These are phyloP conservation scores for Echiichthys vipera DNA, from an alignment of 2,797 vertebrate species.

Conservation along the genomic window DNA sequence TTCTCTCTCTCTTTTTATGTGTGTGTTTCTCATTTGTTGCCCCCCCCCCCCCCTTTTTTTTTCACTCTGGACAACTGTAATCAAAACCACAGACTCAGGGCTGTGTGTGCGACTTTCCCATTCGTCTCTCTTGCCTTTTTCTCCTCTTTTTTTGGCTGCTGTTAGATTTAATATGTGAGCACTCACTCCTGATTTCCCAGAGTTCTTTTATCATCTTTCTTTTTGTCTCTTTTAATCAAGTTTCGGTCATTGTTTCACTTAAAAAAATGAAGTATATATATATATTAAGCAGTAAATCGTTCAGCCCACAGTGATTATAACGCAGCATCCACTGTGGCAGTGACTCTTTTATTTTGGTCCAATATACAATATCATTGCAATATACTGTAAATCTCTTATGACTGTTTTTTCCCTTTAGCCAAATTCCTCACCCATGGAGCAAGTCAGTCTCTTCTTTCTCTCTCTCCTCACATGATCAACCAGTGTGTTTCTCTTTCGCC, in stretches of 20 bases:
- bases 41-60: constrained; percentile 31
- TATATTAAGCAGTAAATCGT: background rate
- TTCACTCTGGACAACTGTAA: constrained; percentile 68
- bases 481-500: constrained; percentile 60
- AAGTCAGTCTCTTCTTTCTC: background rate
- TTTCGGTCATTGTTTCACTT: background rate
- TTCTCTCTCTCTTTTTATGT: constrained; percentile 22
- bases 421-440: constrained; percentile 7
- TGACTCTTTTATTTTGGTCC: background rate
- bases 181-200: background rate
- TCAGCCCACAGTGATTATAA: background rate
- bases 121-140: constrained; percentile 43
- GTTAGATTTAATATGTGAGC: constrained; percentile 36
- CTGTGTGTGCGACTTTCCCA: constrained; percentile 61
- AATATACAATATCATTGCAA: background rate
- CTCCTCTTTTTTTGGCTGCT: constrained; percentile 22
- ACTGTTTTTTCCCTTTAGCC: constrained; percentile 9
- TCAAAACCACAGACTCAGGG: constrained; percentile 76
- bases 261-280: background rate
- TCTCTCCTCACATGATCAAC: background rate
- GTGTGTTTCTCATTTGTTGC: constrained; percentile 78
- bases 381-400: constrained; percentile 12
- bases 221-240: constrained; percentile 1
- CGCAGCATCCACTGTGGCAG: background rate
- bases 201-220: constrained; percentile 20